phyloP scores from a whole-genome alignment of 1,140 invertebrate species.

The Drosophila guanche region DNA sequence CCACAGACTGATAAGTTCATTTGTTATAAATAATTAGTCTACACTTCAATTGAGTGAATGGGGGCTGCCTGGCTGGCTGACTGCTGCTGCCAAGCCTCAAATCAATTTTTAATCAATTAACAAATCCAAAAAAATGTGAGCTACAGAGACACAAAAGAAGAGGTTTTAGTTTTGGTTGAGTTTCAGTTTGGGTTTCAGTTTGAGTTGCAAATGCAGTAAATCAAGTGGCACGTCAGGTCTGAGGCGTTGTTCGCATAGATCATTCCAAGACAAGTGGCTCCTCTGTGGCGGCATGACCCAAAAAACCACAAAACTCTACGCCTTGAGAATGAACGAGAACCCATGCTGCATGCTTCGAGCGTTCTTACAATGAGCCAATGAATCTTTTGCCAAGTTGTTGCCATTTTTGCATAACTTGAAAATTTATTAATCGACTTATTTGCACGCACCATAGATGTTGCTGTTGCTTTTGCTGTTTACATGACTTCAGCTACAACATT shows the following conservation, averaged over 20 bases:
- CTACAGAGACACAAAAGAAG: constrained; percentile 23
- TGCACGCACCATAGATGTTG: constrained; percentile 57
- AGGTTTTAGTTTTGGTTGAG: constrained; percentile 5
- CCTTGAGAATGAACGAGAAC: constrained; percentile 31
- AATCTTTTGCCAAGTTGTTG: constrained; percentile 50
- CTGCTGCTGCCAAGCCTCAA: constrained; percentile 50
- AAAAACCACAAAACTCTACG: constrained; percentile 30
- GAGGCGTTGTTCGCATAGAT: constrained; percentile 32
- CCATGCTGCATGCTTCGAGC: background rate
- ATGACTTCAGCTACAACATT: constrained; percentile 47
- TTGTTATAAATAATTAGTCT: constrained; percentile 41
- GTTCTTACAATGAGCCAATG: constrained; percentile 59
- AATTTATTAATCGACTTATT: constrained; percentile 73
- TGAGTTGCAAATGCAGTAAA: constrained; percentile 41
- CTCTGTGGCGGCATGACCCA: constrained; percentile 39
- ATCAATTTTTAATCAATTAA: constrained; percentile 57
- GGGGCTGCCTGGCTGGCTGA: constrained; percentile 32
- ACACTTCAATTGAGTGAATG: constrained; percentile 35
- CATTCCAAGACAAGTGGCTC: constrained; percentile 27
- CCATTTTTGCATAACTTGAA: constrained; percentile 58
- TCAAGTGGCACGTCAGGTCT: constrained; percentile 11
- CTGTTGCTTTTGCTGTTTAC: constrained; percentile 52
- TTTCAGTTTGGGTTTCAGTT: background rate
- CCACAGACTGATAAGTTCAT: constrained; percentile 22
- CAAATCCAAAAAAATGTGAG: constrained; percentile 26